Evolutionary conservation across 2,888 invertebrate genomes (phyloP), one percentile per base, ranked within the genome.

Genomic region (Malacosoma neustria): DNA sequence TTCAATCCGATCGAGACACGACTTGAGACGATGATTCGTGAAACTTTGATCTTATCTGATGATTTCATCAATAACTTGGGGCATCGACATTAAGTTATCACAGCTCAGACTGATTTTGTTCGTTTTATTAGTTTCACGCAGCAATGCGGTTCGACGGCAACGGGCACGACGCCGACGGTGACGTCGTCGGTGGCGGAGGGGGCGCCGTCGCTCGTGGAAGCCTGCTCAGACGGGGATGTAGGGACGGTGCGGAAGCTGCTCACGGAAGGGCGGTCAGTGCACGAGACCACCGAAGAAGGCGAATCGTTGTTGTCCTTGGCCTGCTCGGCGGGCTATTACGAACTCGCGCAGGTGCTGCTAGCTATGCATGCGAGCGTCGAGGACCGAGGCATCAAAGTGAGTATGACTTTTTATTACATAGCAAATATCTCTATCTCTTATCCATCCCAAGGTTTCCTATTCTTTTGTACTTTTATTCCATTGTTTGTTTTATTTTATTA

Each of bases 321-420:
- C 43, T 98, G 98, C 81, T 97, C 97, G 45, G 97, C 98, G 45
- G 98, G 98, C 35, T 98, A 98, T 87, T 98, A 95, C 87, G 98
- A 98, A 84, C 89, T 98, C 54, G 98, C 97, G 54, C 97, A 98
- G 90, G 97, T 98, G 62, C 87, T 99, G 61, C 86, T 98, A 61
- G 97, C 97, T 37, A 98, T 98, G 96, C 95, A 96, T 73, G 97
- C 98, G 42, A 98, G 97, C 84, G 96, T 98, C 40, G 98, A 99
- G 81, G 98, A 98, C 77, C 90, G 98, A 43, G 98, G 98, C 42
- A 95, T 97, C 73, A 98, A 98, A 86, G 84, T 84, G 29, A 43
- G 37, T 22, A 9, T n/a, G n/a, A n/a, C n/a, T n/a, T n/a, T n/a
- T n/a, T n/a, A n/a, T n/a, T n/a, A n/a, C n/a, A n/a, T n/a, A n/a